phyloP scores from a whole-genome alignment of 2,797 vertebrate genomes.

The Vultur gryphus region DNA sequence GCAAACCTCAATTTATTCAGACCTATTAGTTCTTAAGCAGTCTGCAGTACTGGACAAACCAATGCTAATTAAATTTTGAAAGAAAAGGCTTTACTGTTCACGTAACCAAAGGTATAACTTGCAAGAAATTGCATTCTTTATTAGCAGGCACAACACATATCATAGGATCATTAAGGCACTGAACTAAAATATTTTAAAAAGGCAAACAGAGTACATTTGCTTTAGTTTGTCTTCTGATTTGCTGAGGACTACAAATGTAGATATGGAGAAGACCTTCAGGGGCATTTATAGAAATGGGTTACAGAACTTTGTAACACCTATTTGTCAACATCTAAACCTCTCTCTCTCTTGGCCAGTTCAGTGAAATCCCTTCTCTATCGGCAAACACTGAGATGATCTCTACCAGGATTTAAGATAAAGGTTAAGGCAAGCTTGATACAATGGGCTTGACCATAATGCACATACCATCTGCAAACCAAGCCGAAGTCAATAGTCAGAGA shows the following conservation, averaged over 20 bases:
- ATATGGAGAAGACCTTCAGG: background rate
- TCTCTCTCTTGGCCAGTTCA: background rate
- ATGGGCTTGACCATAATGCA: background rate
- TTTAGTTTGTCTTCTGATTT: background rate
- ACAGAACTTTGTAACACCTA: background rate
- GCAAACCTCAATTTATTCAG: constrained; percentile 39
- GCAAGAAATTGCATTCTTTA: constrained; percentile 13
- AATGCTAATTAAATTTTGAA: constrained; percentile 45
- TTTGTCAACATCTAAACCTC: background rate
- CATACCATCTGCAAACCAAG: background rate
- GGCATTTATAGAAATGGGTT: background rate
- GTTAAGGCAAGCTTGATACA: background rate
- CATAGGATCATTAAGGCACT: background rate
- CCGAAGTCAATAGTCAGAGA: background rate
- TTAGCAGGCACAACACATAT: background rate
- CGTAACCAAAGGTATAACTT: background rate
- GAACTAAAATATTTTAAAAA: background rate
- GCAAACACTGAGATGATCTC: background rate
- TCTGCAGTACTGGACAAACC: constrained; percentile 15
- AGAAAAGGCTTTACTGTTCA: background rate
- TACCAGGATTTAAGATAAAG: background rate
- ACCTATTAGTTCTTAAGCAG: constrained; percentile 21
- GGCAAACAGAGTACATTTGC: background rate
- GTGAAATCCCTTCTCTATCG: background rate
- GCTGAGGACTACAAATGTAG: background rate